Base-by-base conservation (phyloP, 1,140 invertebrate species). In the Dufourea novaeangliae region DNA sequence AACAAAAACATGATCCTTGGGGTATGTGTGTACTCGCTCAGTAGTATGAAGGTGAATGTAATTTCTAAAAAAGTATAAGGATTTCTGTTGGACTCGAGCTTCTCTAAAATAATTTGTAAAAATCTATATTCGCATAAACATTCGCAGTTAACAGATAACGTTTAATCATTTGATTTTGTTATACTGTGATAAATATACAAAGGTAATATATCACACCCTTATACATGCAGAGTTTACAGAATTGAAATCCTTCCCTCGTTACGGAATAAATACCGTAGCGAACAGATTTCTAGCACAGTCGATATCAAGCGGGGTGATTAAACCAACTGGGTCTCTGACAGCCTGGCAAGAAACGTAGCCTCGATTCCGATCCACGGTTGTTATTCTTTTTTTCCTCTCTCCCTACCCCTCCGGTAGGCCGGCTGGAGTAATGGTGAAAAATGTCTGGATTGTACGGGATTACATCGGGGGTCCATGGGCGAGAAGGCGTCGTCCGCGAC, bases 361-460 rank as follows among this genome's bases (percentile, higher is more conserved):
- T 62, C 66, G 37, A 39, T 70, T 14, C 54, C 20, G 44, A 78
- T 71, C 39, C 25, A 7, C 20, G 20, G 5, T 20, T 22, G 37
- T 50, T 64, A 46, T 72, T 34, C 44, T 54, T 52, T 70, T 41
- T 50, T 52, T 29, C 69, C 59, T 44, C 32, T 17, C 20, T 22
- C 66, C 61, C 73, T 6, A 74, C 73, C 63, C 63, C 66, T 37
- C 64, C 82, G 73, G 72, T 85, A 80, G 80, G 83, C 79, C 86
- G 87, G 46, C 46, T n/a, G 46, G 46, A 90, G 90, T 92, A 92
- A 92, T 92, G 89, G 92, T 92, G 91, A 92, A 92, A 92, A 92
- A 92, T 92, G 88, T 90, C 88, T 88, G 90, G 91, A 92, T 92
- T 92, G 88, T 90, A 84, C 85, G 81, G 90, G 90, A 92, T 92